Conservation (phyloP, 2,797 vertebrate genomes). For the Trachops cirrhosus region DNA sequence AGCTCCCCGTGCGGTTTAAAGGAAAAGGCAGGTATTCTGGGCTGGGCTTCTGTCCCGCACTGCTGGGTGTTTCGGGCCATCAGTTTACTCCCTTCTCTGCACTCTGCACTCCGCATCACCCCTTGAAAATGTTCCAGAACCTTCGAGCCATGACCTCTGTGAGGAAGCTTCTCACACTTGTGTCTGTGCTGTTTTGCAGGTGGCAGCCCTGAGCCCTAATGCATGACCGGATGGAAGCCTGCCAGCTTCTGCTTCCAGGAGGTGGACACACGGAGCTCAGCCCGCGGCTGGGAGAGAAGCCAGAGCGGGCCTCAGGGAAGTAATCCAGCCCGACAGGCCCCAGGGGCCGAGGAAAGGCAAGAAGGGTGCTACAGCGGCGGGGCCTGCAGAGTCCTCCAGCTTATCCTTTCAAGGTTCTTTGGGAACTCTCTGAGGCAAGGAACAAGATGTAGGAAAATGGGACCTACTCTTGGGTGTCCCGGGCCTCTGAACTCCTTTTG, state of each 20-base stretch:
- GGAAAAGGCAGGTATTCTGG: neutral
- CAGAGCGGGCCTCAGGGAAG: neutral
- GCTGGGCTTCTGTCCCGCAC: too few species aligned
- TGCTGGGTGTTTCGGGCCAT: fast-evolving
- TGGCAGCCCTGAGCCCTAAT: neutral
- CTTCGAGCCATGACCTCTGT: neutral
- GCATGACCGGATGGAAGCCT: neutral
- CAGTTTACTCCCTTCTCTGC: neutral
- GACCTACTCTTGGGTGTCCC: neutral
- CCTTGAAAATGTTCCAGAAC: neutral
- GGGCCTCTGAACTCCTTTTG: neutral
- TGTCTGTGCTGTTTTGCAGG: conserved; percentile 50
- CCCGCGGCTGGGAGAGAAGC: neutral
- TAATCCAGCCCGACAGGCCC: fast-evolving
- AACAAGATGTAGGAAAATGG: conserved; percentile 61
- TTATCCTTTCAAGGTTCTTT: conserved; percentile 47
- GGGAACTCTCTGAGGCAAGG: conserved; percentile 63
- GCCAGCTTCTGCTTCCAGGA: neutral
- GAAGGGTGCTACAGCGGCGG: conserved; percentile 77
- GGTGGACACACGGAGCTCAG: fast-evolving
- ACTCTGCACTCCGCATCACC: neutral
- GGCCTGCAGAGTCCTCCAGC: conserved; percentile 80
- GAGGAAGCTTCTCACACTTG: neutral
- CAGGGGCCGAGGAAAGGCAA: neutral
- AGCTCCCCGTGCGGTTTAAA: neutral